Percentiles rank a stretch among this genome's conserved stretches.
These are phyloP conservation scores for Elanoides forficatus DNA, from an alignment of 2,113 vertebrate species.

Conservation along the genomic window DNA sequence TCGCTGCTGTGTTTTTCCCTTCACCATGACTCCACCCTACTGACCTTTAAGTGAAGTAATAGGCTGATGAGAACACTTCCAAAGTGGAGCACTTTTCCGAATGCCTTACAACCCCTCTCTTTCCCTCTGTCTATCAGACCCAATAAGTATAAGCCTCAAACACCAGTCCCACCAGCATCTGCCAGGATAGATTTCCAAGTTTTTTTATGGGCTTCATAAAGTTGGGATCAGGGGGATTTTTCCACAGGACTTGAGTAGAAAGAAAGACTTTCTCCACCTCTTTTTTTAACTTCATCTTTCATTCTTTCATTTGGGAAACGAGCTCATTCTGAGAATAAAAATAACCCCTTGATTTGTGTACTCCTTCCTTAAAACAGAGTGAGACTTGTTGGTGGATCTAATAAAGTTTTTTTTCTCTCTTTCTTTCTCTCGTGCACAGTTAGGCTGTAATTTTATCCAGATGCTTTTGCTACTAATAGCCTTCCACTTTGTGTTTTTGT, in stretches of 20 bases:
- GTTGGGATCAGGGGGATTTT: conserved; percentile 59
- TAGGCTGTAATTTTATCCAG: conserved; percentile 56
- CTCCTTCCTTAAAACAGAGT: conserved; percentile 11
- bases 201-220: conserved; percentile 63
- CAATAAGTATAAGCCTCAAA: not conserved
- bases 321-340: conserved; percentile 39
- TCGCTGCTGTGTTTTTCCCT: not conserved
- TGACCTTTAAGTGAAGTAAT: conserved; percentile 27
- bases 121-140: not conserved
- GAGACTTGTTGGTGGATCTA: conserved; percentile 16
- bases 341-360: conserved; percentile 19
- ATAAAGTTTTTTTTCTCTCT: not conserved
- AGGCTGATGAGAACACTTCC: not conserved
- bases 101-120: not conserved
- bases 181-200: conserved; percentile 56
- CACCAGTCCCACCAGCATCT: not conserved
- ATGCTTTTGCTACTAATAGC: conserved; percentile 16
- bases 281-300: not conserved
- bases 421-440: not conserved
- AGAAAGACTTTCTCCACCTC: conserved; percentile 12
- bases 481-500: not conserved
- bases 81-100: not conserved
- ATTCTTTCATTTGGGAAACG: conserved; percentile 19
- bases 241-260: conserved; percentile 30
- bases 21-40: not conserved